Percentiles rank a stretch among this genome's conserved stretches.
Evolutionary conservation across 2,797 vertebrate species (phyloP).

Genomic region (Alosa sapidissima): DNA sequence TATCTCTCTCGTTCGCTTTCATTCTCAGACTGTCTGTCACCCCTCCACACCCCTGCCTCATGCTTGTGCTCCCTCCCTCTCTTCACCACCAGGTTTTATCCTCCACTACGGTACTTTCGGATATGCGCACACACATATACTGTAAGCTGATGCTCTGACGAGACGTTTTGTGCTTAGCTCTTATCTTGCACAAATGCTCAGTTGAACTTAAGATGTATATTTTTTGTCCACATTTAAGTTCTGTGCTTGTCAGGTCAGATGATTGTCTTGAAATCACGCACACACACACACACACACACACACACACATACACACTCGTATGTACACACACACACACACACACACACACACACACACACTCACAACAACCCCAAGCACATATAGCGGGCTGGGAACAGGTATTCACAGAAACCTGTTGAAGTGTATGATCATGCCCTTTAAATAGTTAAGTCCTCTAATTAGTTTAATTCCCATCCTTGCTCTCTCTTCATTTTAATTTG

Average conservation of each 20-base stretch:
- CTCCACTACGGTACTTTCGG: background rate
- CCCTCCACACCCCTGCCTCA: background rate
- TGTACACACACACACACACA: background rate
- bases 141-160: constrained; percentile 30
- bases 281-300: background rate
- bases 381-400: constrained; percentile 1
- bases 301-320: background rate
- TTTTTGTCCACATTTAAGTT: constrained; percentile 8
- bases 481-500: background rate
- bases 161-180: background rate
- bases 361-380: background rate
- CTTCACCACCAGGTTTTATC: background rate
- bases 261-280: constrained; percentile 37
- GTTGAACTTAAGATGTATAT: background rate
- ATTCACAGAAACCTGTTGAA: constrained; percentile 48
- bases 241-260: constrained; percentile 14
- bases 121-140: background rate
- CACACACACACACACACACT: background rate
- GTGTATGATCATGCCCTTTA: constrained; percentile 71
- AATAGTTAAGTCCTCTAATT: constrained; percentile 34
- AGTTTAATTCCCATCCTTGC: background rate
- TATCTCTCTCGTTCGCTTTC: background rate
- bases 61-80: background rate
- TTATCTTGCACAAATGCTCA: background rate
- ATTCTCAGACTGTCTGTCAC: background rate